These are phyloP conservation scores for Barnardius zonarius DNA, from an alignment of 2,113 vertebrate genomes.

Conservation along the genomic window DNA sequence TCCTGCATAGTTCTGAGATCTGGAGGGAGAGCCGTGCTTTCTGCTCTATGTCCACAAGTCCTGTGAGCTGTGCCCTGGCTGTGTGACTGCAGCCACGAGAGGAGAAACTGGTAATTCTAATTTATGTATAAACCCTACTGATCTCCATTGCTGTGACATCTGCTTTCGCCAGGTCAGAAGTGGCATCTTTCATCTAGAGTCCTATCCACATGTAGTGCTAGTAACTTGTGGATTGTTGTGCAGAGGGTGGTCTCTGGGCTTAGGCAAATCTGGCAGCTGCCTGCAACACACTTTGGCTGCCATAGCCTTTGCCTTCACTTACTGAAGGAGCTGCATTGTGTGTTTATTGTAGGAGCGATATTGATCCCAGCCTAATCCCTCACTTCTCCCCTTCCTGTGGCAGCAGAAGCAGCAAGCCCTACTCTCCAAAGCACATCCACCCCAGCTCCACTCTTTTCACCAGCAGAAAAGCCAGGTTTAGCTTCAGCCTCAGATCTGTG, in stretches of 20 bases:
- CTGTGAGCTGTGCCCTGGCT: background rate
- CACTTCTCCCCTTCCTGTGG: background rate
- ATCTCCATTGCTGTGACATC: background rate
- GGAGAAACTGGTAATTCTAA: background rate
- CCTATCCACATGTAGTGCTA: background rate
- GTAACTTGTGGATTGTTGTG: background rate
- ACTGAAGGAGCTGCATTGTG: background rate
- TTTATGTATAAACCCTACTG: background rate
- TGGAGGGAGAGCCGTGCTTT: background rate
- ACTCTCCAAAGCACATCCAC: background rate
- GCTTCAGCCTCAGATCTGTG: background rate
- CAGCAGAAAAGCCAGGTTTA: background rate
- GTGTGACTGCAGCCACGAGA: background rate
- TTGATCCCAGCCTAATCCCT: background rate
- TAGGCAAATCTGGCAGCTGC: background rate
- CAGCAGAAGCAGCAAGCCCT: background rate
- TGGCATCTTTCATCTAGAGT: background rate
- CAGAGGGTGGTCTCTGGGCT: background rate
- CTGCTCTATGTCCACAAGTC: background rate
- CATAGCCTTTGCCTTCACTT: background rate
- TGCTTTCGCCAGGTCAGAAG: background rate
- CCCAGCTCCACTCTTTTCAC: background rate
- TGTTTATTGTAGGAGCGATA: background rate
- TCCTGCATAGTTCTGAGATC: background rate
- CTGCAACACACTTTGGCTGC: background rate